Evolutionary conservation across 35 echinoderm and acorn worm species (phyloP).

Genomic region (Lytechinus variegatus): DNA sequence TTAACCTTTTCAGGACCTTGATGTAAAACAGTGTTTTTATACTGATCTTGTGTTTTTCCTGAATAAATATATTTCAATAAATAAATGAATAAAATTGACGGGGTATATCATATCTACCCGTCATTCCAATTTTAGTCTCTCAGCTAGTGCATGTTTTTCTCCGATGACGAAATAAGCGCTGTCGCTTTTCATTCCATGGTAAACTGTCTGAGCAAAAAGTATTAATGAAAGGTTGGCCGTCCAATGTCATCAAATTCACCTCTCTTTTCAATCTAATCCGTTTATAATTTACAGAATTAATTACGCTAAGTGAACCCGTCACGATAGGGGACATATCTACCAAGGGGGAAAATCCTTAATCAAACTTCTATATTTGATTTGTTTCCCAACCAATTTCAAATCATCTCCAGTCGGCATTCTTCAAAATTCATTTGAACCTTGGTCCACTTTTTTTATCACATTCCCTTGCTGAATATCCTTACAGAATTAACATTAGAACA

Average conservation of each 20-base stretch:
- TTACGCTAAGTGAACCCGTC: background rate
- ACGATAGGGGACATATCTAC: background rate
- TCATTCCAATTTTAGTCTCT: too few relatives aligned
- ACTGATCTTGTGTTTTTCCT: too few relatives aligned
- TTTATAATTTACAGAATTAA: background rate
- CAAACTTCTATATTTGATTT: background rate
- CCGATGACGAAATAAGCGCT: too few relatives aligned
- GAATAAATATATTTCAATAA: too few relatives aligned
- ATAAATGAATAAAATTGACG: too few relatives aligned
- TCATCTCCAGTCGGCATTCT: background rate
- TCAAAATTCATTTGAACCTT: background rate
- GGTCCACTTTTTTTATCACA: too few relatives aligned
- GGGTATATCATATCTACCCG: too few relatives aligned
- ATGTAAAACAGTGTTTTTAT: too few relatives aligned
- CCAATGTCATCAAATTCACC: background rate
- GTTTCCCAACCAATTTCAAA: background rate
- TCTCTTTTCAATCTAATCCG: background rate
- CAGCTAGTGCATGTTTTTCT: background rate
- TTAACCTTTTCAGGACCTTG: too few relatives aligned
- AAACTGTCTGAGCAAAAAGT: background rate
- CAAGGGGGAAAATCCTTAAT: background rate
- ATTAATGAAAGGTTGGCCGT: background rate
- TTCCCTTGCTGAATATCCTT: too few relatives aligned
- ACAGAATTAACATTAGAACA: too few relatives aligned
- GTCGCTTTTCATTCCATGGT: too few relatives aligned